Evolutionary conservation across 2,888 invertebrate species (phyloP).

Genomic region (Alitta virens): DNA sequence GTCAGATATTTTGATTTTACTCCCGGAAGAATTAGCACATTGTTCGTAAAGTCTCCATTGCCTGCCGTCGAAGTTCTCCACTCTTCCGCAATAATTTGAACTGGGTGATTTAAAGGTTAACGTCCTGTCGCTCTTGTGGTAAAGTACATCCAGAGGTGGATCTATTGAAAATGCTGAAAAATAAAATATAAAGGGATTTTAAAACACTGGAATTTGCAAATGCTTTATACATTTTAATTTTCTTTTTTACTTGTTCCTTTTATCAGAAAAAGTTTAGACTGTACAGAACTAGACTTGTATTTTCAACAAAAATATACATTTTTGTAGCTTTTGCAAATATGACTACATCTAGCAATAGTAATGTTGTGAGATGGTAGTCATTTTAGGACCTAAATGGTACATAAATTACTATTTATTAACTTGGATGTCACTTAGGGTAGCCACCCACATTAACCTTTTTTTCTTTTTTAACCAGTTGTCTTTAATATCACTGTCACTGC

Average conservation of each 20-base stretch:
- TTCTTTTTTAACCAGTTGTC: no score
- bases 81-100: conserved; percentile 16
- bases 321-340: no score
- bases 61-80: conserved; percentile 10
- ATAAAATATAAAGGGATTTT: neutral
- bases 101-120: conserved; percentile 14
- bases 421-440: no score
- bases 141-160: conserved; percentile 11
- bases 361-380: no score
- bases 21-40: conserved; percentile 17
- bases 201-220: neutral
- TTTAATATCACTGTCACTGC: no score
- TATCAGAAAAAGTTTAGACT: no score
- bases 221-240: neutral
- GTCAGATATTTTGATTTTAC: conserved; percentile 9
- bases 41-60: conserved; percentile 12
- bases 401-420: no score
- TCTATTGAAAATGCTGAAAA: conserved; percentile 2
- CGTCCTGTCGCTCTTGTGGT: conserved; percentile 6
- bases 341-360: no score
- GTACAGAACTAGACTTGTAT: no score
- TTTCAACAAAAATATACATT: no score
- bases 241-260: neutral
- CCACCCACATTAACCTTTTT: no score
- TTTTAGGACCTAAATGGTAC: no score